A percentile compares a stretch with the other conserved stretches of the same genome.
These are phyloP conservation scores for Drosophila peninsularis DNA, from an alignment of 2,888 invertebrate species.

Conservation along the genomic window DNA sequence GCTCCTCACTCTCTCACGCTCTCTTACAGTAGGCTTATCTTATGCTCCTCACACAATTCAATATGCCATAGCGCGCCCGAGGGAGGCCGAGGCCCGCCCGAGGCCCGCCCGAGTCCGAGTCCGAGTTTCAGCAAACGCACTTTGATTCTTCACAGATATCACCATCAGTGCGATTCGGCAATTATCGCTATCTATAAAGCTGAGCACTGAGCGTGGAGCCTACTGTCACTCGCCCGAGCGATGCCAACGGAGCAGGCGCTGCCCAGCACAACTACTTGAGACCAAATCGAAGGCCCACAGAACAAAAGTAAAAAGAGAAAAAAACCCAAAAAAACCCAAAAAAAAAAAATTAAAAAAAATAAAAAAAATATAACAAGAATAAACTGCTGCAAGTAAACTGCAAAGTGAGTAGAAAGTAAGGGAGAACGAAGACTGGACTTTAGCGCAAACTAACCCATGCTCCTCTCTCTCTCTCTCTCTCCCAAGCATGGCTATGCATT, in stretches of 20 bases:
- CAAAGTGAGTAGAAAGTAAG: background rate
- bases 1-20: background rate
- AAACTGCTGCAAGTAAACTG: too few relatives aligned
- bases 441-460: too few relatives aligned
- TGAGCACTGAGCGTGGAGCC: background rate
- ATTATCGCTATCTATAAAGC: background rate
- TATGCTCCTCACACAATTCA: too few relatives aligned
- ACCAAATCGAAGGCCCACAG: background rate
- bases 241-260: background rate
- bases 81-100: too few relatives aligned
- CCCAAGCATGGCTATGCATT: constrained; percentile 31
- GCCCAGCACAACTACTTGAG: background rate
- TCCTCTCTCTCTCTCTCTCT: too few relatives aligned
- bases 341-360: background rate
- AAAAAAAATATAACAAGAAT: background rate
- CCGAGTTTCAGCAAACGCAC: too few relatives aligned
- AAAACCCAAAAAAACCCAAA: background rate
- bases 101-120: too few relatives aligned
- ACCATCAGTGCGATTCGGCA: background rate
- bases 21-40: background rate
- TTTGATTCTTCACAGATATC: too few relatives aligned
- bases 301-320: background rate
- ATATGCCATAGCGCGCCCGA: too few relatives aligned
- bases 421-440: too few relatives aligned
- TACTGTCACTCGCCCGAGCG: background rate